Conservation (phyloP, 2,888 invertebrate species). For the Hermaeophaga mercurialis region DNA sequence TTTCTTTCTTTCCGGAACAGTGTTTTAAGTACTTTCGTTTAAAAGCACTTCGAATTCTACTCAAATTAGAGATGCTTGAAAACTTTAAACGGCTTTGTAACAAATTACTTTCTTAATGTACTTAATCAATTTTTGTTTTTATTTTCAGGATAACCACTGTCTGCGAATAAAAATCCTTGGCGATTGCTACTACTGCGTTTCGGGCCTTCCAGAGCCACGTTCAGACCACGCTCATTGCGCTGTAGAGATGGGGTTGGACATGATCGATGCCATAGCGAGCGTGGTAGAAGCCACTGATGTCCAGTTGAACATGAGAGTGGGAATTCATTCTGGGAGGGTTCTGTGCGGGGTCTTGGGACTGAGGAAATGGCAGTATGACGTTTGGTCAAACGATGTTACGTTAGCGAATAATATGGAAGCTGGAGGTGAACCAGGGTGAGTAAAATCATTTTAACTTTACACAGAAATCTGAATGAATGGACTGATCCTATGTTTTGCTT, state of each 20-base stretch:
- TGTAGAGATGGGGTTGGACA: slow-evolving; percentile 84
- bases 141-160: slow-evolving; percentile 77
- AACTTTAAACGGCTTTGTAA: too few relatives aligned
- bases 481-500: too few relatives aligned
- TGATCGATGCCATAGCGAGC: slow-evolving; percentile 85
- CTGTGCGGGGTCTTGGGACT: slow-evolving; percentile 88
- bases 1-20: not conserved
- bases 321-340: slow-evolving; percentile 89
- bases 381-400: slow-evolving; percentile 93
- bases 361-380: slow-evolving; percentile 93
- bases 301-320: slow-evolving; percentile 91
- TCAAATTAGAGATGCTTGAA: too few relatives aligned
- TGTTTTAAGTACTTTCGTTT: not conserved
- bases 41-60: not conserved
- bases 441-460: slow-evolving; percentile 15
- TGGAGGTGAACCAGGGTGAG: slow-evolving; percentile 86
- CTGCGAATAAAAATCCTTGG: slow-evolving; percentile 84
- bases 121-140: not conserved
- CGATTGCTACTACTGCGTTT: slow-evolving; percentile 93
- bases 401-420: slow-evolving; percentile 90
- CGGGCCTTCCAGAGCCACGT: slow-evolving; percentile 87
- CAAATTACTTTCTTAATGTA: too few relatives aligned
- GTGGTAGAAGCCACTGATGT: slow-evolving; percentile 92
- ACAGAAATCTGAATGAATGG: too few relatives aligned
- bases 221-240: slow-evolving; percentile 93